A percentile compares a stretch with the other conserved stretches of the same genome.
These are phyloP conservation scores for Columba janthina DNA, from an alignment of 2,113 vertebrate species.

Conservation along the genomic window DNA sequence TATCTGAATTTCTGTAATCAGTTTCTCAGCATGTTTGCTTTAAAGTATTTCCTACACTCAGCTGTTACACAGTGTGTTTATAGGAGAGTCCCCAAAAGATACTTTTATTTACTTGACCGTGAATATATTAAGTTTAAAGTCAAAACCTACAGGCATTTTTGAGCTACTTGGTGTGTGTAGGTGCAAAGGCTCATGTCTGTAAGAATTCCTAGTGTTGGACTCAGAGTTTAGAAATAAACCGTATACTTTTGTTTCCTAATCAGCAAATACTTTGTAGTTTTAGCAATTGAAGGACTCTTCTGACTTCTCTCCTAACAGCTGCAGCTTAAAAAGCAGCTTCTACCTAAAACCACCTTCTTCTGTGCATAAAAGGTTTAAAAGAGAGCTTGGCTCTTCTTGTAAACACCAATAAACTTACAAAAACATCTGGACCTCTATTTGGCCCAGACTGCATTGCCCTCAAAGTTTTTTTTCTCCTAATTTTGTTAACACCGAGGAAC, in stretches of 20 bases:
- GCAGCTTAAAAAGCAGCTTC: neutral
- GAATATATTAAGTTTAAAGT: neutral
- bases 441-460: neutral
- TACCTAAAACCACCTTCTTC: neutral
- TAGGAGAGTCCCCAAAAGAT: neutral
- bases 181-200: neutral
- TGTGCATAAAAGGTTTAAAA: neutral
- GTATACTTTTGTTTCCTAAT: neutral
- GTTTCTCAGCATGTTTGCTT: slow-evolving; percentile 21
- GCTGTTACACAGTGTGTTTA: neutral
- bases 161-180: neutral
- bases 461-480: neutral
- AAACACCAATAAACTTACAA: neutral
- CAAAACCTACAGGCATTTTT: neutral
- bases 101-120: neutral
- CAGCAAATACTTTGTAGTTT: neutral
- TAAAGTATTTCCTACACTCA: neutral
- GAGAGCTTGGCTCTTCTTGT: neutral
- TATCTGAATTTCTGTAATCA: slow-evolving; percentile 40
- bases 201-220: neutral
- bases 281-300: neutral
- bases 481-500: neutral
- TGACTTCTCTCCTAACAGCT: neutral
- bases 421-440: neutral
- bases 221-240: neutral